Evolutionary conservation across 2,113 vertebrate genomes (phyloP), one percentile per base, ranked within the genome.

Genomic region (Actinemys pallida): DNA sequence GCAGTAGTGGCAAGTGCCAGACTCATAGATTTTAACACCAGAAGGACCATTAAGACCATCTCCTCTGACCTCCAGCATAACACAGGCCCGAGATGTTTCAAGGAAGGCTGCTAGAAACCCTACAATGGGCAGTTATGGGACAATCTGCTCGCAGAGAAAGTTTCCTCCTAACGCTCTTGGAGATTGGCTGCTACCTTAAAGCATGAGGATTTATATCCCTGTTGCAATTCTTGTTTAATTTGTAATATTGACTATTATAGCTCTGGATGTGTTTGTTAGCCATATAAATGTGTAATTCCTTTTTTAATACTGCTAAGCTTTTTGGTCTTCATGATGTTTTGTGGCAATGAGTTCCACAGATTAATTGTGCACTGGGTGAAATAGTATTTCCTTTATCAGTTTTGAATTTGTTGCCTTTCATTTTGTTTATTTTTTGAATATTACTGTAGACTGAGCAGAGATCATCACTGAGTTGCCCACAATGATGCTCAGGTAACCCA

Each of bases 391-490:
- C 87, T 94, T 0, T 0, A 2, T 35, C 31, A 45, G 8, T 96
- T 96, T 89, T 86, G 91, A 88, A 94, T 93, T 35, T 59, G 87
- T 47, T 90, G 1, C 84, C 4, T 45, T 76, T 57, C 89, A 10
- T 53, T 83, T 76, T 50, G 87, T 94, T 95, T 93, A 84, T 76
- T 88, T 93, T 69, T 25, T 88, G 80, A 24, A 89, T 90, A 75
- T 54, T 82, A 84, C 83, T 35, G 17, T 47, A 3, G 0, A 20
- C 92, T 57, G 81, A 52, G 62, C 4, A 2, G 93, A 88, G 13
- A 93, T n/a, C 78, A 52, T 76, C 39, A 25, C 10, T 42, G 72
- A 76, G 42, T 76, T 45, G 72, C 22, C 20, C 39, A 76, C 39
- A 76, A 39, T 42, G 69, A 42, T 42, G 39, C 39, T 42, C n/a